phyloP scores from a whole-genome alignment of 2,113 vertebrate genomes.

The Macroglossus sobrinus region DNA sequence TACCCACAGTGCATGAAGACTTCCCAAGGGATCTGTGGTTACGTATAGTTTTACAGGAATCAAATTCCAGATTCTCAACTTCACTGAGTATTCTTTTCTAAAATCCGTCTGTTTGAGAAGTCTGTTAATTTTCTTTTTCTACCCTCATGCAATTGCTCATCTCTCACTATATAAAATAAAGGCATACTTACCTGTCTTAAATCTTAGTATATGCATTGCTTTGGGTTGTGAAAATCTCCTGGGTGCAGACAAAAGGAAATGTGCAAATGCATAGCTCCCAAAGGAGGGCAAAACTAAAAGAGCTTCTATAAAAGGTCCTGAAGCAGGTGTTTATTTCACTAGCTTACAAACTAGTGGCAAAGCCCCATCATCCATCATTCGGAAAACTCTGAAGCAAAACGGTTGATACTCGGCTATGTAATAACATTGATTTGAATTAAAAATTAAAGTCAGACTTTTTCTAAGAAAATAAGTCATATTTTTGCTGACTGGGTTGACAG shows the following conservation, averaged over 20 bases:
- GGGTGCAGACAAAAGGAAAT: neutral
- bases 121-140: neutral
- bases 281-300: neutral
- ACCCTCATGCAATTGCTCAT: neutral
- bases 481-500: neutral
- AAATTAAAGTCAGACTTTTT: neutral
- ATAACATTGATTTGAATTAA: slow-evolving; percentile 13
- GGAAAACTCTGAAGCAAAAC: neutral
- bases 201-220: neutral
- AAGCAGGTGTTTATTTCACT: neutral
- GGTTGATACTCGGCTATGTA: neutral
- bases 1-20: neutral
- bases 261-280: neutral
- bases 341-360: neutral
- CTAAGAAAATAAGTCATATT: neutral
- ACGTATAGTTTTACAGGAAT: neutral
- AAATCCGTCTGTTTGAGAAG: neutral
- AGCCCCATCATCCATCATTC: neutral
- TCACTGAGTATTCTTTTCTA: neutral
- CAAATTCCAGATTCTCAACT: neutral
- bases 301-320: neutral
- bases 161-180: neutral
- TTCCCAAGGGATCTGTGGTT: neutral
- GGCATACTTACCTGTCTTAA: neutral
- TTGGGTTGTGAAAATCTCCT: neutral